phyloP scores from a whole-genome alignment of 2,888 invertebrate genomes.

The Mylabris sibirica region DNA sequence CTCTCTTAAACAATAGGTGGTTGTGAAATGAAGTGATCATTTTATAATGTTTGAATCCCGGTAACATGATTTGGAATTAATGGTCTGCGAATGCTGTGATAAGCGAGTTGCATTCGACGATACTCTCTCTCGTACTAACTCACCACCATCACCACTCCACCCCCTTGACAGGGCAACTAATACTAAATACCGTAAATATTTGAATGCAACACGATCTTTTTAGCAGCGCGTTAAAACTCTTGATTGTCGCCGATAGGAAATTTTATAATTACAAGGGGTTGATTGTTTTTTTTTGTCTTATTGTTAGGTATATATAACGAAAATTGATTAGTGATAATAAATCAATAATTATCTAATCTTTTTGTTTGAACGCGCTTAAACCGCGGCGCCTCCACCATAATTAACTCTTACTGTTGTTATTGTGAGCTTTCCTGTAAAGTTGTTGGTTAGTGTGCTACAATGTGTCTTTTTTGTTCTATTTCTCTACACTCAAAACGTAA shows the following conservation, averaged over 20 bases:
- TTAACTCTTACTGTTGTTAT: neutral
- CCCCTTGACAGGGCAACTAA: constrained; percentile 17
- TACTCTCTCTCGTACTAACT: constrained; percentile 29
- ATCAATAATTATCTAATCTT: constrained; percentile 61
- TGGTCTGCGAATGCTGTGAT: constrained; percentile 62
- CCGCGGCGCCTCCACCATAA: constrained; percentile 31
- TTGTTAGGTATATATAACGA: too few relatives aligned
- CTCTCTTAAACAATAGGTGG: constrained; percentile 64
- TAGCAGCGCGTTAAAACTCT: constrained; percentile 10
- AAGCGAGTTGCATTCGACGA: constrained; percentile 54
- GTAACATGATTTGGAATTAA: constrained; percentile 63
- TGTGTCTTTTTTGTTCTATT: neutral
- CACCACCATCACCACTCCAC: constrained; percentile 25
- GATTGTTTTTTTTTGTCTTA: neutral
- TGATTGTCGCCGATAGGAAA: constrained; percentile 13
- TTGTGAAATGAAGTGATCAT: constrained; percentile 63
- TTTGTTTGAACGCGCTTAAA: constrained; percentile 55
- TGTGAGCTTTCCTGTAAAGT: neutral
- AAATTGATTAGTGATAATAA: constrained; percentile 50
- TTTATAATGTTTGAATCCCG: constrained; percentile 63
- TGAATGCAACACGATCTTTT: constrained; percentile 56
- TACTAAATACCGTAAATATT: constrained; percentile 50
- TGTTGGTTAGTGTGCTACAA: neutral
- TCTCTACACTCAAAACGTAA: constrained; percentile 7
- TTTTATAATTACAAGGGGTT: neutral